Evolutionary conservation across 2,113 vertebrate species (phyloP), one percentile per base, ranked within the genome.

Genomic region (Camelus bactrianus): DNA sequence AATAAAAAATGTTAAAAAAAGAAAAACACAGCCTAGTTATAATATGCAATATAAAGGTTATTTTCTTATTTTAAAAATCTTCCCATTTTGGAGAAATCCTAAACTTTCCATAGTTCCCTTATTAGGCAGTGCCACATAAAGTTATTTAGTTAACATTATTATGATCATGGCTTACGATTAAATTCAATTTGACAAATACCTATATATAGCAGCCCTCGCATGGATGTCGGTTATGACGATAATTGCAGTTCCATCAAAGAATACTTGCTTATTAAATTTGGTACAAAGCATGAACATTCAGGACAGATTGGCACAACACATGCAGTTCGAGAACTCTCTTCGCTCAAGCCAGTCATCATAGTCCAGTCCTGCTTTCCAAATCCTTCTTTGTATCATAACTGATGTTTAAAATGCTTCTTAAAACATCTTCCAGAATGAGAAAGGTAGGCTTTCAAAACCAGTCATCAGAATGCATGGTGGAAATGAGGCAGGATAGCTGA

Each of bases 381-480:
- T 94, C 95, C 89, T 97, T 93, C 93, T 96, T 65, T 46, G 32
- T 83, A 77, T 93, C 83, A 50, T 94, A 95, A 96, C 0, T 0
- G 94, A 95, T 80, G 94, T 93, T 94, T 95, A 95, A 97, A 98
- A 97, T 32, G 62, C 77, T 73, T 48, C 75, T 75, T 64, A 82
- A 56, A 93, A 80, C 94, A 84, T 42, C 82, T 0, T 96, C 87
- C 88, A 90, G 94, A 67, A 91, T 54, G 93, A 90, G 94, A 97
- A 98, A 96, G 73, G 82, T 19, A 97, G 30, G 35, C 98, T 94
- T 94, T 58, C 14, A 38, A 92, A 89, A 84, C 32, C 19, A 92
- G 79, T 98, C 98, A 99, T 97, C 98, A 98, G 98, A 99, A 99
- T 42, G 98, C 98, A 62, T 99, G 98, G 64, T 99, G 98, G 97